Evolutionary conservation across 2,113 vertebrate genomes (phyloP), one percentile per base, ranked within the genome.

Genomic region (Lepisosteus oculatus): DNA sequence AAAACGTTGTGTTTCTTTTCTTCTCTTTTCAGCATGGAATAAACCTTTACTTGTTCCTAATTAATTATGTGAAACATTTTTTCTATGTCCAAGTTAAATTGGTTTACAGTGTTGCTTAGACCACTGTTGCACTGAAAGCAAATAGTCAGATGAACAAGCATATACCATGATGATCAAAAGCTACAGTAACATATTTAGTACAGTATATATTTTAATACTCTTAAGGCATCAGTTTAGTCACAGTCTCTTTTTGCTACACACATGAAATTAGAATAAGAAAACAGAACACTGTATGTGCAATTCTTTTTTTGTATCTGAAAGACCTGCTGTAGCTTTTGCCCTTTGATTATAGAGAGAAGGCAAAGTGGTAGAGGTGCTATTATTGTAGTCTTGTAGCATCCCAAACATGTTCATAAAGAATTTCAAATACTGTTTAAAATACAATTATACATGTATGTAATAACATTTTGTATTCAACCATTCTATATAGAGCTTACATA

Each of bases 71-170:
- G 29, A 29, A 29, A 29, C 29, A 29, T 29, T 29, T 29, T 29
- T 29, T 29, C 29, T 29, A 29, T 29, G 29, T 29, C 47, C 47
- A 51, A 51, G 47, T 51, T 5, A 51, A 1, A 9, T 9, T 65
- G 67, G 62, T 47, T 8, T 71, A 64, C 4, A 64, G 15, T 75
- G 72, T 74, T 85, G 7, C 0, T 7, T 72, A 81, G 85, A 85
- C 77, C 80, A 85, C 85, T 73, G 74, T 85, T 87, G 81, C 83
- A 85, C 87, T 88, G 67, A 81, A 82, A 79, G 81, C 78, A 85
- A 73, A 81, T 68, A 57, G 55, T 55, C 42, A 42, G 42, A 3
- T 55, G 3, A 57, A 69, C 74, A 66, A 56, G 54, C 3, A 3
- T 8, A 0, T 3, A 68, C 66, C 3, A 47, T 56, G 55, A 17